Evolutionary conservation across 2,888 invertebrate species (phyloP).

Genomic region (Trimorus sp.): DNA sequence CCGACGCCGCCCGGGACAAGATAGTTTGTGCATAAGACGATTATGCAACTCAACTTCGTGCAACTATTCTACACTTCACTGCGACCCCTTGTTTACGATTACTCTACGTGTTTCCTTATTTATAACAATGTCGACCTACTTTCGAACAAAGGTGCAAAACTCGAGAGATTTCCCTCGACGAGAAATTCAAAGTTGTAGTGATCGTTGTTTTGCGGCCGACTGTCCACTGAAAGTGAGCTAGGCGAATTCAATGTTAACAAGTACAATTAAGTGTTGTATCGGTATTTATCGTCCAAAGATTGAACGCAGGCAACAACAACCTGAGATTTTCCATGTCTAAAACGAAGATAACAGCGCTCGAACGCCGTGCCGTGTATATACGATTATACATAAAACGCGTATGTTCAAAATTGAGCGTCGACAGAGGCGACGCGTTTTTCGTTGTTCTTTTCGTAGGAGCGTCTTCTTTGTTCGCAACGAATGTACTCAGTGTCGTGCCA

Average conservation of each 20-base stretch:
- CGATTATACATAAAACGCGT: conserved; percentile 6
- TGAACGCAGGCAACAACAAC: not conserved
- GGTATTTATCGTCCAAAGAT: conserved; percentile 8
- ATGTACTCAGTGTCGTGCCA: conserved; percentile 63
- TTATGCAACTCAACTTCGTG: not conserved
- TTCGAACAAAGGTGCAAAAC: conserved; percentile 19
- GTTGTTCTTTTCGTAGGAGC: conserved; percentile 10
- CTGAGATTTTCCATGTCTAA: conserved; percentile 2
- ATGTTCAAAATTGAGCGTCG: conserved; percentile 2
- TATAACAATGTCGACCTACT: not conserved
- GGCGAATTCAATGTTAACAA: conserved; percentile 8
- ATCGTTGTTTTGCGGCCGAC: not conserved
- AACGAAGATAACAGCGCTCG: conserved; percentile 31
- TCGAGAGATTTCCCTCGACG: conserved; percentile 4
- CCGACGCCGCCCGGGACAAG: too few relatives aligned
- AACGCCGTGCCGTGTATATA: conserved; percentile 36
- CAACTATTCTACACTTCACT: too few relatives aligned
- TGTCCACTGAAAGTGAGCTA: conserved; percentile 6
- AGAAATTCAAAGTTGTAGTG: not conserved
- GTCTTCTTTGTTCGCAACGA: conserved; percentile 34
- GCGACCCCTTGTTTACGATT: not conserved
- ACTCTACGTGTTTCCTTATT: conserved; percentile 2
- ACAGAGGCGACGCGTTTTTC: not conserved
- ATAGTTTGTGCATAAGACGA: not conserved
- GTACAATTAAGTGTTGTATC: conserved; percentile 7